Evolutionary conservation across 2,113 vertebrate genomes (phyloP).

Genomic region (Leptobrachium leishanense): DNA sequence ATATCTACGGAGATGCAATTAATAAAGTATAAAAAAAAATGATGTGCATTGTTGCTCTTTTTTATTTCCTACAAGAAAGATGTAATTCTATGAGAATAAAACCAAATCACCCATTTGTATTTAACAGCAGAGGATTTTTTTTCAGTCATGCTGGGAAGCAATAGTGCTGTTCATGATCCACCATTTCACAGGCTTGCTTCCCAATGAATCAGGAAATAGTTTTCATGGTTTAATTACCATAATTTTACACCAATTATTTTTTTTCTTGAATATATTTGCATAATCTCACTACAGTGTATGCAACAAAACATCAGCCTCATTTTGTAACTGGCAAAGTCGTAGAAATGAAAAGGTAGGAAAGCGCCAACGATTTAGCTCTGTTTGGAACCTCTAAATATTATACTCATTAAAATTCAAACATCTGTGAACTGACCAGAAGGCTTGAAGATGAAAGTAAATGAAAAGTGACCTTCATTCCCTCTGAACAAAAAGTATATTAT

Average conservation of each 20-base stretch:
- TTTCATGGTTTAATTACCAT: conserved; percentile 69
- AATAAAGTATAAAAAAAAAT: no score
- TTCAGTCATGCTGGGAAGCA: conserved; percentile 46
- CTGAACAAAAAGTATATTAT: conserved; percentile 68
- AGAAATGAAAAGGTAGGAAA: conserved; percentile 58
- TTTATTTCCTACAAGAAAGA: background rate
- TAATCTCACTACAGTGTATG: conserved; percentile 57
- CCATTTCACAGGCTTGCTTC: conserved; percentile 46
- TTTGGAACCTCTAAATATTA: conserved; percentile 52
- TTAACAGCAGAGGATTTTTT: conserved; percentile 45
- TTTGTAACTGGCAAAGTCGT: conserved; percentile 55
- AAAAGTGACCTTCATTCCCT: conserved; percentile 63
- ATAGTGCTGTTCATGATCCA: conserved; percentile 52
- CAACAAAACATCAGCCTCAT: conserved; percentile 60
- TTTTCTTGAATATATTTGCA: conserved; percentile 63
- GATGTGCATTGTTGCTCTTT: background rate
- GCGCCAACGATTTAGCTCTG: conserved; percentile 52
- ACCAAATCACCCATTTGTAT: background rate
- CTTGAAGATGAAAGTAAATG: conserved; percentile 67
- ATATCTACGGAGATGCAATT: no score
- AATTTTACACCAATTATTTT: conserved; percentile 71
- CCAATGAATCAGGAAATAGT: conserved; percentile 59
- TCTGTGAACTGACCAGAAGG: conserved; percentile 62
- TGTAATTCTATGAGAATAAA: background rate
- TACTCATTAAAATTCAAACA: conserved; percentile 68